A percentile compares a stretch with the other conserved stretches of the same genome.
These are phyloP conservation scores for Pyrocoelia pectoralis DNA, from an alignment of 2,888 invertebrate species.

Conservation along the genomic window DNA sequence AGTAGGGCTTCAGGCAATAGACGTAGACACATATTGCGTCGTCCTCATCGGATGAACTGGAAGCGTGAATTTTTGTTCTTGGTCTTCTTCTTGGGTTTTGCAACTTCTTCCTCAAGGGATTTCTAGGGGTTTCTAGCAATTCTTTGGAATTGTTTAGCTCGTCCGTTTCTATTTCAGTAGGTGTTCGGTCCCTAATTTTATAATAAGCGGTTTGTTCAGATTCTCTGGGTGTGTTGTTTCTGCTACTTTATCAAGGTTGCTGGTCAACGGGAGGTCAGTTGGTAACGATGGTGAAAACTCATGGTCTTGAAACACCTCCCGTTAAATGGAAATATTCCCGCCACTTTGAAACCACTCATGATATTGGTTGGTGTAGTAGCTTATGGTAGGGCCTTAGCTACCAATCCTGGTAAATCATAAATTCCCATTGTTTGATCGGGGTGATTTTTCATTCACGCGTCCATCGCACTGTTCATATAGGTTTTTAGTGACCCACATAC, in stretches of 20 bases:
- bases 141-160: constrained; percentile 8
- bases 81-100: neutral
- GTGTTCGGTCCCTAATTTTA: neutral
- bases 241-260: too few relatives aligned
- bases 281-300: neutral
- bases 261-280: neutral
- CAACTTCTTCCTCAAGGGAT: too few relatives aligned
- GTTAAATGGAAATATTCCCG: neutral
- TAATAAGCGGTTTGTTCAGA: too few relatives aligned
- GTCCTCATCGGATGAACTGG: neutral
- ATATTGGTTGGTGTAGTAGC: constrained; percentile 3
- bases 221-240: neutral
- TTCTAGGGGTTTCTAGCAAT: neutral
- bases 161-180: neutral
- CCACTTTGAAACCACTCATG: neutral
- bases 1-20: too few relatives aligned
- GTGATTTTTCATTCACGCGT: neutral
- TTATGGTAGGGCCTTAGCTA: neutral
- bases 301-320: too few relatives aligned
- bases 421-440: neutral
- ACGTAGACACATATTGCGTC: neutral
- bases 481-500: constrained; percentile 1
- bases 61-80: neutral
- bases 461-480: neutral
- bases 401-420: neutral